phyloP scores from a whole-genome alignment of 2,113 vertebrate genomes.

The Dermatemys mawii region DNA sequence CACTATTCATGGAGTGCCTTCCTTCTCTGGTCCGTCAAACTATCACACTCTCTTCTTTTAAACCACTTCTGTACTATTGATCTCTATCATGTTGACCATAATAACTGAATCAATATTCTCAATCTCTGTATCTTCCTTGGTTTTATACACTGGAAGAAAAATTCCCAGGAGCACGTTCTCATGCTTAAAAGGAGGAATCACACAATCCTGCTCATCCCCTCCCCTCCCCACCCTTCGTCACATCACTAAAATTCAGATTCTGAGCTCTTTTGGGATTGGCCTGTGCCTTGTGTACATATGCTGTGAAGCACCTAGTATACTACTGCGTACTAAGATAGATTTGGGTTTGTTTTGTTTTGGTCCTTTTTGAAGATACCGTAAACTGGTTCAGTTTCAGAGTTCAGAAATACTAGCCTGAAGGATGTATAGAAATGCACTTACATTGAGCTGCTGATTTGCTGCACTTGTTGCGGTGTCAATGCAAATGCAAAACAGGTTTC shows the following conservation, averaged over 20 bases:
- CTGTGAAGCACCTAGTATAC: background rate
- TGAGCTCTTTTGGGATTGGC: background rate
- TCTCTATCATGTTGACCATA: background rate
- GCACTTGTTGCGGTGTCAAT: constrained; percentile 97
- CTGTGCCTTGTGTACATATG: background rate
- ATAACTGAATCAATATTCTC: background rate
- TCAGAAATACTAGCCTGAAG: background rate
- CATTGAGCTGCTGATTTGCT: constrained; percentile 99
- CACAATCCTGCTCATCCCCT: accelerated
- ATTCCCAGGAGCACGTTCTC: background rate
- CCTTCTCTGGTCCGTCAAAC: background rate
- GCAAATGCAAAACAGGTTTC: constrained; percentile 99
- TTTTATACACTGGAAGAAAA: background rate
- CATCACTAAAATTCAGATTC: background rate
- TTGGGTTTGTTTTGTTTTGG: accelerated
- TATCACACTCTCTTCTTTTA: background rate
- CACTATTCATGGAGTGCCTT: background rate
- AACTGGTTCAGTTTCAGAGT: background rate
- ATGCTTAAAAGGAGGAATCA: background rate
- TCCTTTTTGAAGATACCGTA: background rate
- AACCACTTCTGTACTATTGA: background rate
- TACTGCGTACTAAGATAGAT: background rate
- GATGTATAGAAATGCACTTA: constrained; percentile 76
- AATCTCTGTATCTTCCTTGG: background rate
- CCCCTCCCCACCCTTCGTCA: background rate